phyloP scores from a whole-genome alignment of 2,888 invertebrate species.

The Microplitis deprimator region DNA sequence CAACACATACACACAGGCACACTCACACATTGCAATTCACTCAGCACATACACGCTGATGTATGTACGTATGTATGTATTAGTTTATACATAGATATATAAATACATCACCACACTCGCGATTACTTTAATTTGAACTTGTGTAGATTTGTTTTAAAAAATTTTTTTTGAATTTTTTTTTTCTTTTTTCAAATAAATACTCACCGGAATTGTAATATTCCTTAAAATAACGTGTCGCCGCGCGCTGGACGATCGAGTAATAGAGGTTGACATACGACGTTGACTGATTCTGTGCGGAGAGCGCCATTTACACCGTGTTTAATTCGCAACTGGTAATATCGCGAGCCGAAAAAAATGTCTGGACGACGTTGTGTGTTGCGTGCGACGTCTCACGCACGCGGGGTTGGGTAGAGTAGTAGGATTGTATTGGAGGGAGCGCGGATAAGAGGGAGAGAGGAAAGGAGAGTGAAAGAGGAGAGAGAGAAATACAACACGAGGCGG shows the following conservation, averaged over 20 bases:
- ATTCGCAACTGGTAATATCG: slow-evolving; percentile 40
- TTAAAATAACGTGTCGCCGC: slow-evolving; percentile 79
- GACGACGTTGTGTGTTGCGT: slow-evolving; percentile 36
- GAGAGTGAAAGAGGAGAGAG: slow-evolving; percentile 22
- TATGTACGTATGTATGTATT: neutral
- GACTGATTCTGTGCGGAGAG: slow-evolving; percentile 72
- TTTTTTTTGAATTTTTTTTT: neutral
- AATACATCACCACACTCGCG: slow-evolving; percentile 1
- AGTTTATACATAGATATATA: neutral
- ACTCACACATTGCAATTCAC: neutral
- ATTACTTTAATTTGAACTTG: neutral
- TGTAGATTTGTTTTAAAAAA: no score
- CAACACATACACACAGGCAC: neutral
- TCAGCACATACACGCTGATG: neutral
- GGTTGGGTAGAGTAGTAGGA: slow-evolving; percentile 27
- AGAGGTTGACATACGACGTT: slow-evolving; percentile 79
- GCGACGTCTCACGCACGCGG: slow-evolving; percentile 42
- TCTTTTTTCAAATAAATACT: slow-evolving; percentile 57
- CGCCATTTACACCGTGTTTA: slow-evolving; percentile 69
- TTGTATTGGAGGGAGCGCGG: slow-evolving; percentile 8
- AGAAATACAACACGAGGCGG: slow-evolving; percentile 14
- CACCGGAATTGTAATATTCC: slow-evolving; percentile 80
- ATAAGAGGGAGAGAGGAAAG: slow-evolving; percentile 29
- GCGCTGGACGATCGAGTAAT: slow-evolving; percentile 80
- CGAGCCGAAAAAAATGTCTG: slow-evolving; percentile 43